Evolutionary conservation across 2,113 vertebrate genomes (phyloP).

Genomic region (Microcebus murinus): DNA sequence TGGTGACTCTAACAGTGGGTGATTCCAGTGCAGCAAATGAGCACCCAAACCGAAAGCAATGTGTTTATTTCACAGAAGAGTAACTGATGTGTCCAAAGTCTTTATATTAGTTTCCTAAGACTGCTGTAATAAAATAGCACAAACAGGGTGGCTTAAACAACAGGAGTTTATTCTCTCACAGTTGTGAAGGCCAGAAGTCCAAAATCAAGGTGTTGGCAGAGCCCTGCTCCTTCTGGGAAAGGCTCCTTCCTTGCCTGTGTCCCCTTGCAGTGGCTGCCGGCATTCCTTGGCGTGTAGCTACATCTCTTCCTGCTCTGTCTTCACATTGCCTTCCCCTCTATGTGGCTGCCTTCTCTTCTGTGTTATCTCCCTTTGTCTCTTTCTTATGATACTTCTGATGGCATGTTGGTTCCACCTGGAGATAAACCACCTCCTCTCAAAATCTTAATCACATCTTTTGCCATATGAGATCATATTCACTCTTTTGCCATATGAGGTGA

Average conservation of each 20-base stretch:
- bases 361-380: not conserved
- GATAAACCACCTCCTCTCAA: not conserved
- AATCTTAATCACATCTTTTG: not conserved
- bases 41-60: not conserved
- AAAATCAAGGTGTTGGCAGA: not conserved
- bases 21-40: not conserved
- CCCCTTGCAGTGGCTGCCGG: not conserved
- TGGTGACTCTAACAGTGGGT: not conserved
- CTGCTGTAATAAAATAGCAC: not conserved
- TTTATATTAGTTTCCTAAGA: not conserved
- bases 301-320: not conserved
- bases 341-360: not conserved
- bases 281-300: not conserved
- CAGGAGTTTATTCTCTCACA: not conserved
- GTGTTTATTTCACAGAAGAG: not conserved
- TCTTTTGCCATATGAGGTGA: not conserved
- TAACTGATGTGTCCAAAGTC: not conserved
- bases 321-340: no score
- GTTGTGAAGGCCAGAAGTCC: not conserved
- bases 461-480: not conserved
- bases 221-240: not conserved
- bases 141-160: not conserved
- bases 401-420: not conserved
- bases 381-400: not conserved
- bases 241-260: not conserved